Evolutionary conservation across 1,140 invertebrate genomes (phyloP), one percentile per base, ranked within the genome.

Genomic region (Hyles euphorbiae): DNA sequence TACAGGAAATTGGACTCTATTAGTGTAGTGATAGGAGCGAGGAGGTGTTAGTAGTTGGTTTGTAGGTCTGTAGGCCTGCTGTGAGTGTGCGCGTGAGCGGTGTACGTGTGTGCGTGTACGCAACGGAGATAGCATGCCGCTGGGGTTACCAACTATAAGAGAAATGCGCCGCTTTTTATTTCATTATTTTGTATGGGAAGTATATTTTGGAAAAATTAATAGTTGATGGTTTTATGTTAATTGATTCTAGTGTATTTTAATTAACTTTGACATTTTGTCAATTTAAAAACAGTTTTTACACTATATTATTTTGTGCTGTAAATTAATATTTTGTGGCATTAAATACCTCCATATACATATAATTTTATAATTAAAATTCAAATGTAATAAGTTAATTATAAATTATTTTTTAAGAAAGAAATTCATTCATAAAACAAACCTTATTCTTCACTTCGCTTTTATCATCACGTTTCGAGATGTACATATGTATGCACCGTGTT

Each of bases 31-130:
- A 52, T 60, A 60, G 51, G 33, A 43, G 8, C 49, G 5, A 53
- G 22, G 56, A 69, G 56, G 72, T 66, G 79, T 83, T 78, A 78
- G 76, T 72, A 62, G 56, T 40, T 5, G 33, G 68, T 81, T 83
- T 79, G 78, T 88, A 85, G 85, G 85, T 88, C 85, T 88, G 76
- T 88, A 88, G 85, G 85, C 82, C 82, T 87, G 70, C 52, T 56
- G 52, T 40, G 44, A 57, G 51, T 53, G 61, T 45, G 40, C 74
- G 83, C 78, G 75, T 74, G 77, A 40, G 36, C 8, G 34, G 52
- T 62, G 55, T 54, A 56, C 33, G 52, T 49, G 77, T 81, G 82
- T 84, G 82, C 78, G 80, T 79, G 60, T 72, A 83, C 83, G 82
- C 85, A 82, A 68, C 66, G 79, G 79, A 81, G 85, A 88, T 84